These are phyloP conservation scores for Melanotaenia trifasciata DNA, from an alignment of 2,797 vertebrate genomes.

Conservation along the genomic window DNA sequence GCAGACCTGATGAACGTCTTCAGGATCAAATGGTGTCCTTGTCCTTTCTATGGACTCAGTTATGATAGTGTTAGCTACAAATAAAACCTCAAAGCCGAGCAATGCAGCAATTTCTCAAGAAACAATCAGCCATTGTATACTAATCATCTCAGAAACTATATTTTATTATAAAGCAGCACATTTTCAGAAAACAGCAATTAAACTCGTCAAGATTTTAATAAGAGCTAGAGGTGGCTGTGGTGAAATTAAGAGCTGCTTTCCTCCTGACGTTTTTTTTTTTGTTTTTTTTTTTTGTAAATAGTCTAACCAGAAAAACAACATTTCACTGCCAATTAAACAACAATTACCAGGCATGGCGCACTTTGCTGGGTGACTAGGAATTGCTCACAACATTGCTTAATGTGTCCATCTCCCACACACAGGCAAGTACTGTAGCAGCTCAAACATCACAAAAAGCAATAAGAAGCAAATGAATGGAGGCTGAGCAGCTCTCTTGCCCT, in stretches of 20 bases:
- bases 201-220: conserved; percentile 27
- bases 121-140: conserved; percentile 13
- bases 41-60: conserved; percentile 10
- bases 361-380: conserved; percentile 66
- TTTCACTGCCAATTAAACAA: conserved; percentile 80
- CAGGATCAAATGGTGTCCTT: conserved; percentile 5
- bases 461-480: conserved; percentile 20
- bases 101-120: background rate
- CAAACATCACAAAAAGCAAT: conserved; percentile 31
- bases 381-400: conserved; percentile 56
- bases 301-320: conserved; percentile 75
- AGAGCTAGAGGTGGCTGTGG: conserved; percentile 23
- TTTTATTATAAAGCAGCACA: conserved; percentile 28
- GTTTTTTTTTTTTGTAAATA: conserved; percentile 46
- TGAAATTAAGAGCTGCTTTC: conserved; percentile 19
- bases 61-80: conserved; percentile 9
- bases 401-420: conserved; percentile 47
- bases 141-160: conserved; percentile 8
- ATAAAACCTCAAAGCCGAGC: conserved; percentile 13
- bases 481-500: conserved; percentile 17
- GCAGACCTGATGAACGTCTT: conserved; percentile 14
- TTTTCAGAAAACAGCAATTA: conserved; percentile 55
- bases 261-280: conserved; percentile 18
- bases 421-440: conserved; percentile 15
- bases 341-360: conserved; percentile 68